Base-by-base conservation (phyloP, 2,888 invertebrate species). In the Idaea straminata region DNA sequence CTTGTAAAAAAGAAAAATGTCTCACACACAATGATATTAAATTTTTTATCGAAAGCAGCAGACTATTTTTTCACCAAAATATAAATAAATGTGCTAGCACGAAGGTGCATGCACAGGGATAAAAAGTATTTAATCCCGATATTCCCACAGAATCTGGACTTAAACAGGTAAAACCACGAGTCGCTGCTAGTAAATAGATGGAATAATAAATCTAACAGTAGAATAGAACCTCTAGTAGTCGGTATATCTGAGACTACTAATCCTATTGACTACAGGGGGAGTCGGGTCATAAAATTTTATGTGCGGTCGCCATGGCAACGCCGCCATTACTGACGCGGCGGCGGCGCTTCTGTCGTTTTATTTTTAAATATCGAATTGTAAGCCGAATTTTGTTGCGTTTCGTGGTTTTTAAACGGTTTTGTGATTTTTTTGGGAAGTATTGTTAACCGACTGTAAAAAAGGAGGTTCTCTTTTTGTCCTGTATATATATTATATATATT, bases 261-360 rank as follows among this genome's bases (percentile, higher is more conserved):
- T 59, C 59, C 13, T 34, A 59, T 34, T 6, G 13, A 59, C 83
- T 83, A 83, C 79, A 83, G 47, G 79, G 85, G 87, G 84, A 86
- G 78, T 84, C 80, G 81, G 77, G 85, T 78, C 83, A 83, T 91
- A 90, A 91, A 91, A 91, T 91, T 91, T 91, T 91, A 91, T 84
- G 90, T 88, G 62, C 81, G 67, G 88, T 88, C 72, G 75, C 81
- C 83, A 87, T 88, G 80, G 83, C 85, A 81, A 90, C 91, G 83
- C 80, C 80, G 89, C 90, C 88, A 87, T 88, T 83, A 80, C 69
- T 72, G 75, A 72, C 72, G 69, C 78, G 80, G 82, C 85, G 81
- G 81, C 70, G 68, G 71, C 58, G 58, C 59, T 34, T 34, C 59
- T 16, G 15, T 59, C 59, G 59, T 25, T 34, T 59, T 59, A 59